Percentiles rank a stretch among this genome's conserved stretches.
These are phyloP conservation scores for Sorex maritimensis DNA, from an alignment of 2,797 vertebrate species.

Conservation along the genomic window DNA sequence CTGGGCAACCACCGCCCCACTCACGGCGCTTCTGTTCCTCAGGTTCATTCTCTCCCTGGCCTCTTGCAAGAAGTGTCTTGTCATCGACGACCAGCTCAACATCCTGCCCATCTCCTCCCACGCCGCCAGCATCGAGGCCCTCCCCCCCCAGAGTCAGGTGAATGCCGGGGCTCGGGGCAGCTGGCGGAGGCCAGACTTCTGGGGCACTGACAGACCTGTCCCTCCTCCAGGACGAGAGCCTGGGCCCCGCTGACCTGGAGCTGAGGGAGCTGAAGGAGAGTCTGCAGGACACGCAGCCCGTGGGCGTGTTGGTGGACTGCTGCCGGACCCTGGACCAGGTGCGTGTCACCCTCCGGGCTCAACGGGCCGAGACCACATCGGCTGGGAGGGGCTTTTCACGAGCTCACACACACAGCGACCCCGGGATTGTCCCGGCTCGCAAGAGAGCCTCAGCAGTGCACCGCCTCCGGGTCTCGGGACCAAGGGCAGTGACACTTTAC, in stretches of 20 bases:
- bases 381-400: no score
- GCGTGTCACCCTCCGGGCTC: not conserved
- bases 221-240: constrained; percentile 91
- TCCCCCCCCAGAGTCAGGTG: constrained; percentile 95
- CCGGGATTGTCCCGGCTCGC: no score
- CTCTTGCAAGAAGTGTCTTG: constrained; percentile 97
- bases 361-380: no score
- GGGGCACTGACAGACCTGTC: not conserved
- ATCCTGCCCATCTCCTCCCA: constrained; percentile 97
- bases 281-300: constrained; percentile 97
- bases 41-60: constrained; percentile 98
- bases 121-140: constrained; percentile 94
- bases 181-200: not conserved
- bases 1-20: not conserved
- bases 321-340: constrained; percentile 99
- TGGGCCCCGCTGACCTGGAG: constrained; percentile 94
- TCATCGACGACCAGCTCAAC: constrained; percentile 98
- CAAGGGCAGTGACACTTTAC: no score
- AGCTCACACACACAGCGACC: no score
- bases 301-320: constrained; percentile 96
- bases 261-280: constrained; percentile 96
- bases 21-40: constrained; percentile 62
- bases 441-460: no score
- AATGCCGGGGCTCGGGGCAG: not conserved
- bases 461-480: no score